Evolutionary conservation across 2,113 vertebrate genomes (phyloP), one percentile per base, ranked within the genome.

Genomic region (Zapornia atra): DNA sequence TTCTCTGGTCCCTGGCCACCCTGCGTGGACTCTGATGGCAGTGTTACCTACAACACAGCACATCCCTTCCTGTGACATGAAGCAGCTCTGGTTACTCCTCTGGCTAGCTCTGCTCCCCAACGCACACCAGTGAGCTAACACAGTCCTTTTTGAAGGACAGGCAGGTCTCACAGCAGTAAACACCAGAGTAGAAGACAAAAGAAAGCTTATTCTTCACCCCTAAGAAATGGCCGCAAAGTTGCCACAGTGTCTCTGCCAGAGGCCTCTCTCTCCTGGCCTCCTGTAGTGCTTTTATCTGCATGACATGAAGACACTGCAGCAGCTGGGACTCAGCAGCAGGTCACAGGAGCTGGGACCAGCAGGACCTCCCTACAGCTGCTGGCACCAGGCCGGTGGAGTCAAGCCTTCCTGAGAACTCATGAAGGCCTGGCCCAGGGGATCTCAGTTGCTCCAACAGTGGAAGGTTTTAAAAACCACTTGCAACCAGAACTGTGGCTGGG

Each of bases 31-130:
- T 83, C 10, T 57, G 11, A 59, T 0, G 2, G 65, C n/a, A 21
- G 38, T 21, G 11, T 72, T 44, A 64, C 11, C 40, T 76, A 9
- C 1, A 2, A 15, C 29, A 6, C 36, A 57, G 38, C 56, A 20
- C 6, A 0, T 33, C 22, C 14, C 34, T 63, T 78, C 28, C 10
- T 1, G 1, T 15, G 28, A 59, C 9, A 60, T 1, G 10, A 82
- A 82, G 19, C 19, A 54, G 31, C 19, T 44, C 34, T 77, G 21
- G 26, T 78, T 86, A 50, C 26, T 61, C 15, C 56, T 70, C 75
- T 46, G 33, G 28, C 16, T 16, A 8, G 33, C 33, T 85, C 24
- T 76, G 86, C 51, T 71, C 22, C 51, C 15, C 40, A 38, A 7
- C 46, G 31, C 29, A 25, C 17, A 20, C 21, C 54, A 17, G 20